These are phyloP conservation scores for Apis cerana DNA, from an alignment of 1,140 invertebrate genomes.

Conservation along the genomic window DNA sequence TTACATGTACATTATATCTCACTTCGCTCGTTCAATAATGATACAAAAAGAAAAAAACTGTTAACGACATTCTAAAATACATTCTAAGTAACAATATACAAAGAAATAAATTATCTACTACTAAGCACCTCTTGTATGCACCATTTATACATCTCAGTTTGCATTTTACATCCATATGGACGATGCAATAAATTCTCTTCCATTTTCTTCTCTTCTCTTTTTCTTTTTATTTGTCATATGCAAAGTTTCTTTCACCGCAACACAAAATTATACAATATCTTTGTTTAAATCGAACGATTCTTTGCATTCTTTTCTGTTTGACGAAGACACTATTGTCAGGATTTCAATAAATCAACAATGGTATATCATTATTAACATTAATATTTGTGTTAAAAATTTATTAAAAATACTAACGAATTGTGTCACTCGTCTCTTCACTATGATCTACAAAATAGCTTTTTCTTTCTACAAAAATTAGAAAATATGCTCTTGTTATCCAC, in stretches of 20 bases:
- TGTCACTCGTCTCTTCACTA: not conserved
- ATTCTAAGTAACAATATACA: conserved; percentile 55
- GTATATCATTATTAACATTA: not conserved
- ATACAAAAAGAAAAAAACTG: conserved; percentile 23
- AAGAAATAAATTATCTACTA: conserved; percentile 68
- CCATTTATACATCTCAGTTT: conserved; percentile 53
- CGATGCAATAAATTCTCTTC: conserved; percentile 1
- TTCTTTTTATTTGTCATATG: not conserved
- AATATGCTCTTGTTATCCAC: conserved; percentile 14
- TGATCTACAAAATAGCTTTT: not conserved
- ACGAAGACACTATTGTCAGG: not conserved
- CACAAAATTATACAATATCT: conserved; percentile 8
- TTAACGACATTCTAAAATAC: conserved; percentile 42
- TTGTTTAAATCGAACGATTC: not conserved
- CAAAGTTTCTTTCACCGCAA: not conserved
- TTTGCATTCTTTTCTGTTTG: not conserved
- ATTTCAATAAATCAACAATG: too few relatives aligned
- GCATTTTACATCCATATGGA: conserved; percentile 18
- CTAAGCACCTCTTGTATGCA: conserved; percentile 51
- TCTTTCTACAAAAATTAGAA: conserved; percentile 29
- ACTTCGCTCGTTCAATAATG: not conserved
- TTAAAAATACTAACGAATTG: not conserved
- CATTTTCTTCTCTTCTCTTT: not conserved
- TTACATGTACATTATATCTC: conserved; percentile 32
- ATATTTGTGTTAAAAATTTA: not conserved